Conservation (phyloP, 2,113 vertebrate genomes). For the Heptranchias perlo region DNA sequence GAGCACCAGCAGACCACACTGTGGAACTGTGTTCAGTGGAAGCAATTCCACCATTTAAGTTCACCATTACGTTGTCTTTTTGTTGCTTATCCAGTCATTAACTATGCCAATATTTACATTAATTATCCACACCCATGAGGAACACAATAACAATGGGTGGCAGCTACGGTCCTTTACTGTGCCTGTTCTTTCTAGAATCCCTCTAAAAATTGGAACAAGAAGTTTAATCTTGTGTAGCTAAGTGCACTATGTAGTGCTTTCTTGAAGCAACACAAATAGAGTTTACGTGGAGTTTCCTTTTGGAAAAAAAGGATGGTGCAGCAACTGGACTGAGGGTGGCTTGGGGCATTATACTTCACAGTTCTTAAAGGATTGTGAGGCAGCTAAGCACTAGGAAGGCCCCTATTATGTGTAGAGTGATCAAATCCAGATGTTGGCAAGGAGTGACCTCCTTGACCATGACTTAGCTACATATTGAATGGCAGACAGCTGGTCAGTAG, state of each 20-base stretch:
- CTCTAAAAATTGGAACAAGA: not conserved
- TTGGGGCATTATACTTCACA: slow-evolving; percentile 33
- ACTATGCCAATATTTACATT: not conserved
- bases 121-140: not conserved
- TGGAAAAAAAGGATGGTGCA: not conserved
- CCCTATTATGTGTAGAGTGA: slow-evolving; percentile 70
- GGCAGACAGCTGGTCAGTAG: slow-evolving; percentile 69
- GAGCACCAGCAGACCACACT: not conserved
- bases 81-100: not conserved
- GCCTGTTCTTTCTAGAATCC: not conserved
- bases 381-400: slow-evolving; percentile 62
- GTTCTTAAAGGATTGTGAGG: slow-evolving; percentile 55
- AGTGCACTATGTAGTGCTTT: not conserved
- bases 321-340: slow-evolving; percentile 2
- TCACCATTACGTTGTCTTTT: not conserved
- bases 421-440: slow-evolving; percentile 91
- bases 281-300: slow-evolving; percentile 1
- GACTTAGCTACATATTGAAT: slow-evolving; percentile 67
- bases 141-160: not conserved
- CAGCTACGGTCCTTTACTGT: not conserved
- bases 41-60: not conserved
- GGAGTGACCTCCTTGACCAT: slow-evolving; percentile 68
- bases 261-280: not conserved
- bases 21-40: no score
- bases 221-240: not conserved